Evolutionary conservation across 2,888 invertebrate genomes (phyloP).

Genomic region (Coenonympha arcania): DNA sequence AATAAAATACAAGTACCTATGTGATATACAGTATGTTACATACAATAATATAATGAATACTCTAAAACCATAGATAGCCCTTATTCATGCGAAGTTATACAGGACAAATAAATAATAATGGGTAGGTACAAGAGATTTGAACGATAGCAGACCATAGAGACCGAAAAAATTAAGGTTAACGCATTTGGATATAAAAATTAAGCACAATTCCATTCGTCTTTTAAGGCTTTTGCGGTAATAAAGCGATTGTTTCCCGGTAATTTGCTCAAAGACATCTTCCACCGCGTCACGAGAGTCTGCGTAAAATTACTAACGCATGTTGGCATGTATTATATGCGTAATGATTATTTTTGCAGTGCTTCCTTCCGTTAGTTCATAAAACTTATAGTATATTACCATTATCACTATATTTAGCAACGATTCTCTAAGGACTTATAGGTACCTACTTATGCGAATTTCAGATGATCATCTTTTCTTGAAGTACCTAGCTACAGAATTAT

Average conservation of each 20-base stretch:
- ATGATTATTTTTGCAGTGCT: conserved; percentile 12
- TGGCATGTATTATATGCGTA: neutral
- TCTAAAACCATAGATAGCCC: too few species aligned
- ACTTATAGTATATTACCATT: too few species aligned
- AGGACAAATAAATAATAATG: neutral
- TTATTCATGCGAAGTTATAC: too few species aligned
- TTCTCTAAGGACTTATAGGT: too few species aligned
- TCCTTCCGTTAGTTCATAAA: conserved; percentile 3
- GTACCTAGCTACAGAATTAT: too few species aligned
- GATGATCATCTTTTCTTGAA: too few species aligned
- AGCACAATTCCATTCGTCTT: conserved; percentile 7
- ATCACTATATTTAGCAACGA: neutral
- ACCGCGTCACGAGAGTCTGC: conserved; percentile 17
- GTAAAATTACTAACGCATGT: conserved; percentile 8
- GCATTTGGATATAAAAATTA: conserved; percentile 12
- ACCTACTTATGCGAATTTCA: too few species aligned
- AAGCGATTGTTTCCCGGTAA: conserved; percentile 23
- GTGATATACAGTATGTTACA: too few species aligned
- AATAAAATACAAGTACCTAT: too few species aligned
- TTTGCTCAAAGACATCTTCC: conserved; percentile 21
- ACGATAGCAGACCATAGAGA: too few species aligned
- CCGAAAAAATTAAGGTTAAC: conserved; percentile 4
- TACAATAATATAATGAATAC: too few species aligned
- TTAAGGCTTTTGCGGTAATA: conserved; percentile 9
- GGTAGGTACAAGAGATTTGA: too few species aligned